Evolutionary conservation across 2,888 invertebrate species (phyloP), one percentile per base, ranked within the genome.

Genomic region (Ephialtes manifestator): DNA sequence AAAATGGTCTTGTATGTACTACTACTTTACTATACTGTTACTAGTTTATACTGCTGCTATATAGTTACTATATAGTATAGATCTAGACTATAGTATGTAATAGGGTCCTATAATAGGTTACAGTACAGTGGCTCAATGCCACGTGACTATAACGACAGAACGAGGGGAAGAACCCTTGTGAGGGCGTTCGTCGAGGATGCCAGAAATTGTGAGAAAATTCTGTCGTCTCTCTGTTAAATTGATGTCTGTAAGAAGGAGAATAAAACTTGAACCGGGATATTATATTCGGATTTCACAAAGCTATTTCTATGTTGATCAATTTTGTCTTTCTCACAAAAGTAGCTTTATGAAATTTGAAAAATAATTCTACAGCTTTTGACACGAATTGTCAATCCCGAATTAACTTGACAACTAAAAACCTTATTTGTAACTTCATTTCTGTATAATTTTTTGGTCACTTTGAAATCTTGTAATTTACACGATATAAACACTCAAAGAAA

Each of bases 61-160:
- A 58, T 24, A 13, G 53, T 24, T 24, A 24, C 18, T 55, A 4
- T 20, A 31, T 28, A 15, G 28, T n/a, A 35, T 31, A 60, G 31
- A n/a, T 31, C 2, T n/a, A 35, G 15, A n/a, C 60, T 60, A 13
- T 35, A 60, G 60, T n/a, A 35, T n/a, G n/a, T 15, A 31, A 15
- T n/a, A 58, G 58, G 11, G 58, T 18, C 63, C 63, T 31, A 63
- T 15, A 60, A 58, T 65, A 46, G 35, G 60, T 46, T 15, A 67
- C 51, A 55, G 68, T 72, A 67, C 53, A 48, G 43, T 67, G 72
- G 43, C 60, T 39, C 78, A 58, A 68, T 53, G 78, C 72, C 83
- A 83, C 83, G 83, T 70, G 78, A 79, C 78, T 78, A 39, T 79
- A 83, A 83, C 78, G 78, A 83, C 58, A 43, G 31, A 28, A 68